Conservation (phyloP, 2,113 vertebrate genomes). For the Bostrychus sinensis region DNA sequence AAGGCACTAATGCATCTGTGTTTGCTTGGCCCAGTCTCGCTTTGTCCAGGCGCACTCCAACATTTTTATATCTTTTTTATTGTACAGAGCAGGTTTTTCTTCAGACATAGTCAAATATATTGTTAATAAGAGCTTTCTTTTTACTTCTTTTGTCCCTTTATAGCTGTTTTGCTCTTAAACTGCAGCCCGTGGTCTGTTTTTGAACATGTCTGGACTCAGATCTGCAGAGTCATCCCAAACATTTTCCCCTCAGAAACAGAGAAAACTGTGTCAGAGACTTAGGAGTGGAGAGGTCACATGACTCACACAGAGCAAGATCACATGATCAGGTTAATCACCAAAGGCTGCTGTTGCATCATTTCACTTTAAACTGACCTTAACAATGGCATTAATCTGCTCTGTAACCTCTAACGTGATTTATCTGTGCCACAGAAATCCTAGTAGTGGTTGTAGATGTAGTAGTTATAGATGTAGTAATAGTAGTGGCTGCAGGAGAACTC, state of each 20-base stretch:
- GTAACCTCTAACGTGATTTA: background rate
- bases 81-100: no score
- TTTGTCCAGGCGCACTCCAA: no score
- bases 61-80: no score
- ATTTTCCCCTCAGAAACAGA: background rate
- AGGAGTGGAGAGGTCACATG: background rate
- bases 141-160: no score
- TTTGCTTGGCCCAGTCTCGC: no score
- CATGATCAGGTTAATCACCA: background rate
- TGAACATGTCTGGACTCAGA: background rate
- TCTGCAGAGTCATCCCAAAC: background rate
- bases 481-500: no score
- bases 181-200: background rate
- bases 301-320: background rate
- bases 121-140: no score
- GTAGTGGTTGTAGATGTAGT: no score
- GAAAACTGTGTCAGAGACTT: background rate
- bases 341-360: background rate
- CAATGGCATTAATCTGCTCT: background rate
- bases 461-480: no score
- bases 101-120: no score
- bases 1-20: no score
- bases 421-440: no score
- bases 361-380: background rate
- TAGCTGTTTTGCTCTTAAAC: background rate